Evolutionary conservation across 1,140 invertebrate genomes (phyloP).

Genomic region (Achatina immaculata): DNA sequence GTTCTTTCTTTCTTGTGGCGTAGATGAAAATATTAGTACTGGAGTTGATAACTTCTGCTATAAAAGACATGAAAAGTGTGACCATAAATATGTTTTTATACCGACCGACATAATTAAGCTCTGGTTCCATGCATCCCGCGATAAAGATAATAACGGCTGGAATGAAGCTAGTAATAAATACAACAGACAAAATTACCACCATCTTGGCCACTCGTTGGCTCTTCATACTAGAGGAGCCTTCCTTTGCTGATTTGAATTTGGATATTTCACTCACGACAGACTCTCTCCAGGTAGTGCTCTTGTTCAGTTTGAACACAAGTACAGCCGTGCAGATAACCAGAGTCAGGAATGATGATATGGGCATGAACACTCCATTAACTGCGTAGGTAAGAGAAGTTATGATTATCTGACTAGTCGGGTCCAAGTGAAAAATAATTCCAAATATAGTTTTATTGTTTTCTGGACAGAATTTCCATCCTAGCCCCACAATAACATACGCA

Average conservation of each 20-base stretch:
- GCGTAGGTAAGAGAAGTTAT: neutral
- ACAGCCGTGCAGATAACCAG: neutral
- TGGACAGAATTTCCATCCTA: neutral
- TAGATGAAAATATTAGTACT: slow-evolving; percentile 9
- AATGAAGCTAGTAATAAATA: neutral
- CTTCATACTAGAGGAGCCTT: neutral
- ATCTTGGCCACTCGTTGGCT: neutral
- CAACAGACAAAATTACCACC: neutral
- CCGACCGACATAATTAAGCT: neutral
- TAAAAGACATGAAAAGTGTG: neutral
- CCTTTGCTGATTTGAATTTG: neutral
- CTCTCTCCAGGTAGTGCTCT: neutral
- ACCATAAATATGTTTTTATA: slow-evolving; percentile 7
- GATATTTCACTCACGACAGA: neutral
- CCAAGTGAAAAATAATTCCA: neutral
- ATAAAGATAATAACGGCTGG: neutral
- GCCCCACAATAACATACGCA: neutral
- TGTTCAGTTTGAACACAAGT: neutral
- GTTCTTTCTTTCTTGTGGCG: no score
- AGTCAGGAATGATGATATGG: neutral
- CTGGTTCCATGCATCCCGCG: neutral
- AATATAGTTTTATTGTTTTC: neutral
- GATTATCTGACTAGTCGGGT: neutral
- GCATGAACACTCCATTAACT: neutral
- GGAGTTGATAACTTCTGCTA: neutral